Conservation (phyloP, 2,113 vertebrate genomes). For the Scophthalmus maximus region DNA sequence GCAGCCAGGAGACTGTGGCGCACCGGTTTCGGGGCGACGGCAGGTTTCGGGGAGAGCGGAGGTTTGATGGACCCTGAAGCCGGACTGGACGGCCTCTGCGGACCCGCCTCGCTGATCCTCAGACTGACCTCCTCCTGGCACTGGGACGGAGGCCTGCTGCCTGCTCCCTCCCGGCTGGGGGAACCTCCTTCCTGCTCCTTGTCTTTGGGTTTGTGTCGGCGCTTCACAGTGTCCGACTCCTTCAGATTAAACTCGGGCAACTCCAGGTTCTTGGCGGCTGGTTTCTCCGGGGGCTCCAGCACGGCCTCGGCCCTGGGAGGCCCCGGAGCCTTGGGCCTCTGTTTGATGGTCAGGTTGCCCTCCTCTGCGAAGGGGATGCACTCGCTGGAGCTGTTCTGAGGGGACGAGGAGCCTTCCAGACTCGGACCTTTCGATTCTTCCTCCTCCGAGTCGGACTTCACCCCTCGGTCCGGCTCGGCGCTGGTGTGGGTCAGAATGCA, state of each 20-base stretch:
- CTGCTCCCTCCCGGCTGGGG: constrained; percentile 63
- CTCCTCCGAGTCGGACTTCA: constrained; percentile 87
- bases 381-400: constrained; percentile 94
- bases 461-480: constrained; percentile 34
- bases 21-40: constrained; percentile 67
- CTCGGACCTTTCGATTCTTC: constrained; percentile 69
- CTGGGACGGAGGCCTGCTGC: constrained; percentile 32
- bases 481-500: constrained; percentile 62
- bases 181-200: constrained; percentile 79
- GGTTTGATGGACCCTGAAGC: constrained; percentile 69
- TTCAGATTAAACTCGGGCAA: constrained; percentile 93
- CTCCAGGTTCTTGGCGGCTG: constrained; percentile 40
- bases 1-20: constrained; percentile 67
- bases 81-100: constrained; percentile 76
- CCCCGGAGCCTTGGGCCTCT: constrained; percentile 89
- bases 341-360: constrained; percentile 97
- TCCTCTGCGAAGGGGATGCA: constrained; percentile 98
- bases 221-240: constrained; percentile 95
- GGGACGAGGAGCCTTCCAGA: constrained; percentile 76
- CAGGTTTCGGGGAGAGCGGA: constrained; percentile 71
- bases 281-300: constrained; percentile 53
- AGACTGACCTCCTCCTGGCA: constrained; percentile 48
- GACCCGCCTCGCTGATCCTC: constrained; percentile 78
- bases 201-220: constrained; percentile 90
- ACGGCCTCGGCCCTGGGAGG: constrained; percentile 70